Base-by-base conservation (phyloP, 1,140 invertebrate genomes). In the Argopecten irradians region DNA sequence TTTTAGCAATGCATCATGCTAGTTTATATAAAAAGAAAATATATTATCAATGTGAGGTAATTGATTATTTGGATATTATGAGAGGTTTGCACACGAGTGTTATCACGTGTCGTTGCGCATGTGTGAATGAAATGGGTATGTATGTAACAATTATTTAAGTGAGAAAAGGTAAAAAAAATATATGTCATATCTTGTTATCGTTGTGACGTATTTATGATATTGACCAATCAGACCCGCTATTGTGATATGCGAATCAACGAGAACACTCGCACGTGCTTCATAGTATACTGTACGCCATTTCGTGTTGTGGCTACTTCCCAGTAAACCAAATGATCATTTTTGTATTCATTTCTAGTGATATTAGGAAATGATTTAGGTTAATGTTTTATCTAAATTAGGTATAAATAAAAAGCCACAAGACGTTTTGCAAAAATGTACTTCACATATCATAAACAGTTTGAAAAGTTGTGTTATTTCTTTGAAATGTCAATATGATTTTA, bases 181-280 rank as follows among this genome's bases (percentile, higher is more conserved):
- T n/a, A 1, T 71, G 55, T 71, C 0, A 71, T 71, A 28, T 71
- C 55, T 28, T 7, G 28, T 71, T 71, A 28, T 28, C 55, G 55
- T 71, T 71, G 55, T 71, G 55, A 71, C 55, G 55, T 71, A 28
- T 71, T n/a, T n/a, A 71, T 71, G 22, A 28, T 71, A 71, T 71
- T 16, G 55, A 71, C 55, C 55, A 71, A 71, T 71, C 55, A 71
- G 55, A 71, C n/a, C 55, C 55, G 55, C n/a, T 71, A 28, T 71
- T 71, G 55, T 71, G 55, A 71, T 71, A 71, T 71, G 55, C 28
- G n/a, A n/a, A 28, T 71, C 55, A 71, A 71, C 55, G 55, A 71
- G n/a, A n/a, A 71, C 55, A 71, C 55, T 28, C 55, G 22, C n/a
- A 28, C 22, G n/a, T 71, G 55, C 55, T 71, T 71, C 7, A 71